phyloP scores from a whole-genome alignment of 2,888 invertebrate species.

The Cantharis lateralis region DNA sequence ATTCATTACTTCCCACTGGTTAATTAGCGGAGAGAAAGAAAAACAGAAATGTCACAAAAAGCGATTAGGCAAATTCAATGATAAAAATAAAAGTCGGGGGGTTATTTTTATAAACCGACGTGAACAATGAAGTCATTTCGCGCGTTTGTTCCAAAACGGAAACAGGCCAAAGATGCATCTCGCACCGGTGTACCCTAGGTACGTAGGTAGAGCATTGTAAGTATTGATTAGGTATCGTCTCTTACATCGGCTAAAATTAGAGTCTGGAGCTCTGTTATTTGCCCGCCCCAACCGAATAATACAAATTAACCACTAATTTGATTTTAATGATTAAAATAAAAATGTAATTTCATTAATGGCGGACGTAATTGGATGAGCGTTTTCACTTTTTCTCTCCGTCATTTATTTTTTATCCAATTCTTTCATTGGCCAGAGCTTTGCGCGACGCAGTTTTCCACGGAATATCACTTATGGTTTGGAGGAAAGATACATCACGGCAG shows the following conservation, averaged over 20 bases:
- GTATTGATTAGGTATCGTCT: neutral
- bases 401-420: neutral
- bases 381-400: neutral
- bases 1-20: constrained; percentile 26
- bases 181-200: neutral
- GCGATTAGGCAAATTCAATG: constrained; percentile 14
- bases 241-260: neutral
- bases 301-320: neutral
- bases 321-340: neutral
- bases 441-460: neutral
- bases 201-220: neutral
- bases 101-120: neutral
- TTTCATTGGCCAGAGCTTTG: neutral
- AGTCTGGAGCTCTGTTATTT: neutral
- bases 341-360: neutral
- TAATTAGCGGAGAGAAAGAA: constrained; percentile 20
- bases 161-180: neutral
- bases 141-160: neutral
- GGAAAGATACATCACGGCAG: neutral
- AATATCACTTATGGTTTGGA: neutral
- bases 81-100: constrained; percentile 6
- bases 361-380: neutral
- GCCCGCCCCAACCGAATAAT: neutral
- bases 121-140: neutral
- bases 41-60: constrained; percentile 23